A percentile compares a stretch with the other conserved stretches of the same genome.
These are phyloP conservation scores for Gymnoscelis rufifasciata DNA, from an alignment of 2,888 invertebrate genomes.

Conservation along the genomic window DNA sequence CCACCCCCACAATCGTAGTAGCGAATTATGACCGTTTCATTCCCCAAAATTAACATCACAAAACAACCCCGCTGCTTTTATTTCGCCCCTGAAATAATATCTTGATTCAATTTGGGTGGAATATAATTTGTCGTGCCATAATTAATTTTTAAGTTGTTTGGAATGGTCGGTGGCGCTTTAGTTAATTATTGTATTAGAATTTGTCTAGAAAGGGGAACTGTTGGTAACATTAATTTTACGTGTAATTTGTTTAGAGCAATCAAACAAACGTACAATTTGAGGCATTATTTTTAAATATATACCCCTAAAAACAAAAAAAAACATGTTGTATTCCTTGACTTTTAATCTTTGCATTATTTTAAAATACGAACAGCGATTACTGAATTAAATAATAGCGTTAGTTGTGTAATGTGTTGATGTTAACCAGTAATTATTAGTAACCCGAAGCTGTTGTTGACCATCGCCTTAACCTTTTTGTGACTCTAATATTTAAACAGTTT, in stretches of 20 bases:
- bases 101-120: slow-evolving; percentile 49
- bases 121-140: slow-evolving; percentile 53
- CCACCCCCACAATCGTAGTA: slow-evolving; percentile 13
- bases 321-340: too few relatives aligned
- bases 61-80: slow-evolving; percentile 43
- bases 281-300: too few relatives aligned
- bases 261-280: too few relatives aligned
- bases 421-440: slow-evolving; percentile 62
- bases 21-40: slow-evolving; percentile 29
- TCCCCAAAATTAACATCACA: slow-evolving; percentile 45
- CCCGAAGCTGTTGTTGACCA: slow-evolving; percentile 18
- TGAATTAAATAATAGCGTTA: too few relatives aligned
- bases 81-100: slow-evolving; percentile 46
- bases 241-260: too few relatives aligned
- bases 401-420: slow-evolving; percentile 54
- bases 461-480: slow-evolving; percentile 12
- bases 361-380: too few relatives aligned
- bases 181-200: slow-evolving; percentile 39
- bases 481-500: slow-evolving; percentile 18
- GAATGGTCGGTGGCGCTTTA: slow-evolving; percentile 38
- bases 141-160: slow-evolving; percentile 56
- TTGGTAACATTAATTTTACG: background rate
- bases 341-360: too few relatives aligned
- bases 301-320: too few relatives aligned
- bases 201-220: slow-evolving; percentile 7